Percentiles rank a stretch among this genome's conserved stretches.
Evolutionary conservation across 2,888 invertebrate species (phyloP).

Genomic region (Lagria hirta): DNA sequence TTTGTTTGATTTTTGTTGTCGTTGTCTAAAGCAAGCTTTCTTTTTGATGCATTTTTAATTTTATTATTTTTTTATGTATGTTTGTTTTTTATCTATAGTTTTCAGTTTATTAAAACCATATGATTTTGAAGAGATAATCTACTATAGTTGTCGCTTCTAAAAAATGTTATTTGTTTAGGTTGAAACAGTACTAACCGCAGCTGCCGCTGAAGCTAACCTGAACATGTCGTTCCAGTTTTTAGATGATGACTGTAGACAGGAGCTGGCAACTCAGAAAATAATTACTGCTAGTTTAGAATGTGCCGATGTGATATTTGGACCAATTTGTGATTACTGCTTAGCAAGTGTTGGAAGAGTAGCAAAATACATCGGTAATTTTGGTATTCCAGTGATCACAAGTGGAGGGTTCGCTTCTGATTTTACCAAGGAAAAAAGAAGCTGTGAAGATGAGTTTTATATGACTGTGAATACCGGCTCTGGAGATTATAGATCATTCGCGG

Average conservation of each 20-base stretch:
- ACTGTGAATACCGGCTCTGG: constrained; percentile 72
- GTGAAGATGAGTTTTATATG: constrained; percentile 77
- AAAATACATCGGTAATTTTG: constrained; percentile 73
- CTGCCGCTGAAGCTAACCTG: no score
- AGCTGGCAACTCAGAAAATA: constrained; percentile 69
- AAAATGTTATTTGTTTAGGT: no score
- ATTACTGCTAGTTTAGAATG: constrained; percentile 72
- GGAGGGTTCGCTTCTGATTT: constrained; percentile 83
- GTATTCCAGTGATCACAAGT: constrained; percentile 75
- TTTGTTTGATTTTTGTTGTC: no score
- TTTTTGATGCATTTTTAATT: no score
- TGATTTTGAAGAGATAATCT: no score
- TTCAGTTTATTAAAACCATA: no score
- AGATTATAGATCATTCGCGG: constrained; percentile 71
- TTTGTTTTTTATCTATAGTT: no score
- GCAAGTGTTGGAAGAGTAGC: constrained; percentile 79
- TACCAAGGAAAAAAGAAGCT: constrained; percentile 67
- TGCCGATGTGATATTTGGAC: constrained; percentile 78
- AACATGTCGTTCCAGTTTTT: constrained; percentile 63
- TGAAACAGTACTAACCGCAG: no score
- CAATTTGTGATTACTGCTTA: constrained; percentile 78
- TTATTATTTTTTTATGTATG: no score
- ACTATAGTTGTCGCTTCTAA: no score
- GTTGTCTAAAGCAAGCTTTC: no score
- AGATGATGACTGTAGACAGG: constrained; percentile 75